phyloP scores from a whole-genome alignment of 2,888 invertebrate genomes.

The Endotricha flammealis region DNA sequence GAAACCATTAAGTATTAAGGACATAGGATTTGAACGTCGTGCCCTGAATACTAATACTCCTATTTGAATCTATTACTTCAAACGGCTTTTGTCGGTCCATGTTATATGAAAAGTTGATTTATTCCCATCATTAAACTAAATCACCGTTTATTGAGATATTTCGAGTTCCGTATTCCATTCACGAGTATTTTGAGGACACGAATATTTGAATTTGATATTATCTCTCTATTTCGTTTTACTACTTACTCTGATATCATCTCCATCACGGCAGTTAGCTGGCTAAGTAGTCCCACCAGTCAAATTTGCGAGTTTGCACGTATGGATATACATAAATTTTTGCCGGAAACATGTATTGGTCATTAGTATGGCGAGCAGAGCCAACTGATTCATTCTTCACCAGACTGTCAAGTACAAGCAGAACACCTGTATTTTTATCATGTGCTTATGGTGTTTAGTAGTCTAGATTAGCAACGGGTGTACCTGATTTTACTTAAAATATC shows the following conservation, averaged over 20 bases:
- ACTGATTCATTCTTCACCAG: conserved; percentile 39
- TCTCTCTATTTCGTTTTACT: conserved; percentile 25
- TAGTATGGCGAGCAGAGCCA: conserved; percentile 42
- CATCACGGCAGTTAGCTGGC: conserved; percentile 24
- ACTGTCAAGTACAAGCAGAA: conserved; percentile 30
- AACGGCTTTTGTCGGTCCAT: conserved; percentile 2
- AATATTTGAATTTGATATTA: conserved; percentile 36
- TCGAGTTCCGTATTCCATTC: conserved; percentile 35
- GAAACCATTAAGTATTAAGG: conserved; percentile 3
- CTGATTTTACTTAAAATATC: conserved; percentile 10
- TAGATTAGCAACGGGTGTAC: conserved; percentile 12
- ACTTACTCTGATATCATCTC: conserved; percentile 41
- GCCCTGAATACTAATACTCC: conserved; percentile 5
- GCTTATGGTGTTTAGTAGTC: conserved; percentile 16
- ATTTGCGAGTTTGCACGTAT: conserved; percentile 42
- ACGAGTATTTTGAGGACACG: conserved; percentile 33
- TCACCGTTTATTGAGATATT: conserved; percentile 24
- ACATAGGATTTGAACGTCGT: background rate
- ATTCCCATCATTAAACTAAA: conserved; percentile 9
- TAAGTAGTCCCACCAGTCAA: conserved; percentile 52
- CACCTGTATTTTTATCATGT: conserved; percentile 34
- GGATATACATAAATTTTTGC: conserved; percentile 37
- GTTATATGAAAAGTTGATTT: conserved; percentile 11
- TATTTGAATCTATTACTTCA: conserved; percentile 8
- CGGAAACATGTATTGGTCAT: conserved; percentile 49